These are phyloP conservation scores for Meganola albula DNA, from an alignment of 2,888 invertebrate species.

Conservation along the genomic window DNA sequence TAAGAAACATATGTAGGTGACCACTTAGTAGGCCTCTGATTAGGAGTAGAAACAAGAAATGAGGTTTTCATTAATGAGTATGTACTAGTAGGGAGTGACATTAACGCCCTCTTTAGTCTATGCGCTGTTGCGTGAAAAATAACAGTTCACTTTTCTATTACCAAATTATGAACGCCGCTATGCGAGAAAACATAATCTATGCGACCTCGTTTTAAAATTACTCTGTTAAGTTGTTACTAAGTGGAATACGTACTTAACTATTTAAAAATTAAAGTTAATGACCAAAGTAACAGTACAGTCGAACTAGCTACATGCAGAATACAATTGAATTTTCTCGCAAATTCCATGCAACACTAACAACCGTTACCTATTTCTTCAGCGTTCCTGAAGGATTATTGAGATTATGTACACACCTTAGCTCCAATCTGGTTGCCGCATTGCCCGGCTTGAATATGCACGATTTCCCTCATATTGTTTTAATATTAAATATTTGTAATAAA, in stretches of 20 bases:
- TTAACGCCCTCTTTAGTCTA: slow-evolving; percentile 25
- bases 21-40: too few relatives aligned
- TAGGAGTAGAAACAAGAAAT: too few relatives aligned
- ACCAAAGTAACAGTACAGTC: neutral
- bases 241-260: neutral
- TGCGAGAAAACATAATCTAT: slow-evolving; percentile 36
- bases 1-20: too few relatives aligned
- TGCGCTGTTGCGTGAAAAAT: slow-evolving; percentile 37
- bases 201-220: slow-evolving; percentile 18
- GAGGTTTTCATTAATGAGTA: too few relatives aligned
- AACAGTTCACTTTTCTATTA: slow-evolving; percentile 36
- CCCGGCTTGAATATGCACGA: slow-evolving; percentile 89
- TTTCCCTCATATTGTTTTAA: slow-evolving; percentile 85
- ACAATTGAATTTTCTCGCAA: slow-evolving; percentile 14
- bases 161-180: slow-evolving; percentile 40
- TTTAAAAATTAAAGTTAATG: neutral
- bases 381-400: slow-evolving; percentile 11
- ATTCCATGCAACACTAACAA: slow-evolving; percentile 21
- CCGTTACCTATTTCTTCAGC: slow-evolving; percentile 10
- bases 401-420: slow-evolving; percentile 61
- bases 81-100: slow-evolving; percentile 32
- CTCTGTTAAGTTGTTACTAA: neutral
- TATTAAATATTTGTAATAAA: slow-evolving; percentile 53
- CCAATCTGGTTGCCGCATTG: slow-evolving; percentile 93
- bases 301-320: too few relatives aligned